Percentiles rank a stretch among this genome's conserved stretches.
These are phyloP conservation scores for Camponotus fellah DNA, from an alignment of 2,888 invertebrate genomes.

Conservation along the genomic window DNA sequence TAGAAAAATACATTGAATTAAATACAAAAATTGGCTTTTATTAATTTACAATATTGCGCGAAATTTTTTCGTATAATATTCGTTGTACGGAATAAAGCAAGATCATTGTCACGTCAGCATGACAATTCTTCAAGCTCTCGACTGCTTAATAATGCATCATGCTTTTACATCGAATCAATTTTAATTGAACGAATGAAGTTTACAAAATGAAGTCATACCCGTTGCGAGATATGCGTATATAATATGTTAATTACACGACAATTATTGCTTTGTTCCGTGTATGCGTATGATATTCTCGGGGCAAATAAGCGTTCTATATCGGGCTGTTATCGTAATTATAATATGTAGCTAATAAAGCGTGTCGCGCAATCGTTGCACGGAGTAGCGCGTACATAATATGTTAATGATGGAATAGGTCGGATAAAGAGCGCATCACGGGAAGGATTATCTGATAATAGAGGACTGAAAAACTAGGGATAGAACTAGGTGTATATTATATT, in stretches of 20 bases:
- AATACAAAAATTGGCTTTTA: conserved; percentile 3
- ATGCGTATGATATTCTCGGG: conserved; percentile 38
- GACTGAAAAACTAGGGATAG: conserved; percentile 18
- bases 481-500: too few species aligned
- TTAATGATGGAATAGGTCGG: conserved; percentile 47
- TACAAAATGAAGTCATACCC: conserved; percentile 52
- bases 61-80: conserved; percentile 18
- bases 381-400: conserved; percentile 49
- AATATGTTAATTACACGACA: conserved; percentile 55
- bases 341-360: conserved; percentile 50
- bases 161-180: conserved; percentile 56
- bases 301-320: conserved; percentile 48
- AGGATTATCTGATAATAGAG: conserved; percentile 23
- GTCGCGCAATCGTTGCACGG: conserved; percentile 42
- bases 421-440: conserved; percentile 32
- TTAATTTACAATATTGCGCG: neutral
- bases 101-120: conserved; percentile 25
- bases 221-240: conserved; percentile 41
- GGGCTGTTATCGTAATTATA: conserved; percentile 53
- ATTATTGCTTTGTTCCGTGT: conserved; percentile 49
- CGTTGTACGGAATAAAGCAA: neutral
- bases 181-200: conserved; percentile 56
- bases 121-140: conserved; percentile 27
- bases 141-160: conserved; percentile 18
- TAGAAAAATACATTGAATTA: neutral